These are phyloP conservation scores for Artibeus lituratus DNA, from an alignment of 2,797 vertebrate genomes.

Conservation along the genomic window DNA sequence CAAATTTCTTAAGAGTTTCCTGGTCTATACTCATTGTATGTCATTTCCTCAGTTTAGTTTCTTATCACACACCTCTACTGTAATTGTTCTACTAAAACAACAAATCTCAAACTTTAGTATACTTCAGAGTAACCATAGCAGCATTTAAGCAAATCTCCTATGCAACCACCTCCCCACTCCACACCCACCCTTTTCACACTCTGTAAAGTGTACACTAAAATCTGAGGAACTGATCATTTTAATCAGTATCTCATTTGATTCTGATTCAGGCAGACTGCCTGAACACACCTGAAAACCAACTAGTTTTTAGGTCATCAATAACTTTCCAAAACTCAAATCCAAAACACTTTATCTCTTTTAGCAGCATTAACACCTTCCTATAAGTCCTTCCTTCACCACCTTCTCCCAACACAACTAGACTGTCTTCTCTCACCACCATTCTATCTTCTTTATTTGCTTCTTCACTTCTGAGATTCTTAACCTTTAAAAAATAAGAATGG, in stretches of 20 bases:
- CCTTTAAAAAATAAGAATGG: not conserved
- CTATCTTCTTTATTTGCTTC: not conserved
- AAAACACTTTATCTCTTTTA: conserved; percentile 14
- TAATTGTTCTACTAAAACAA: conserved; percentile 1
- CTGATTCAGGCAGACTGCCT: not conserved
- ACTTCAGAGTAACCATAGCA: not conserved
- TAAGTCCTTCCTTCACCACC: not conserved
- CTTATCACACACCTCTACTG: not conserved
- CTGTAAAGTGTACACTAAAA: not conserved
- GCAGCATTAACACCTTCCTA: not conserved
- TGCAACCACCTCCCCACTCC: not conserved
- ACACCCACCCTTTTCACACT: not conserved
- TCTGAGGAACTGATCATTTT: not conserved
- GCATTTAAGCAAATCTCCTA: not conserved
- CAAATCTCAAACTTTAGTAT: not conserved
- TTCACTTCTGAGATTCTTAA: not conserved
- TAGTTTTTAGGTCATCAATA: not conserved
- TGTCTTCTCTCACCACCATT: not conserved
- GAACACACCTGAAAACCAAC: conserved; percentile 28
- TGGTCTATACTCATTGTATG: not conserved
- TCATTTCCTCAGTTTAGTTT: conserved; percentile 2
- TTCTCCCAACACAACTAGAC: not conserved
- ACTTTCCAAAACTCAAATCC: not conserved
- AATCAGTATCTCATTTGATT: not conserved
- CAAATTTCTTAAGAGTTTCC: not conserved